Conservation (phyloP, 2,113 vertebrate species). For the Tragelaphus buxtoni region DNA sequence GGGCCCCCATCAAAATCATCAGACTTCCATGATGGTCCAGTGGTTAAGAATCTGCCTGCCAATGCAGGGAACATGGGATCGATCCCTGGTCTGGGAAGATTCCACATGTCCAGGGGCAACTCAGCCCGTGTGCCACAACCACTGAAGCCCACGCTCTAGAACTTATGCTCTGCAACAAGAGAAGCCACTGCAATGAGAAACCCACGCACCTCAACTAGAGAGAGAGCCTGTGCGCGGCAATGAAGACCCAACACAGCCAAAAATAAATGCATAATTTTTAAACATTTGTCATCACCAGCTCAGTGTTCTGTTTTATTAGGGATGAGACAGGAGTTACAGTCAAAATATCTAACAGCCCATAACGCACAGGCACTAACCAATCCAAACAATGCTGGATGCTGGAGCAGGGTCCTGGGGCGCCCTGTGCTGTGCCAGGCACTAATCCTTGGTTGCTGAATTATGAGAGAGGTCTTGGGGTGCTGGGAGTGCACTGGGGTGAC, state of each 20-base stretch:
- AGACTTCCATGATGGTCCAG: not conserved
- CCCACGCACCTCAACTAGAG: not conserved
- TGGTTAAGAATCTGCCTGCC: not conserved
- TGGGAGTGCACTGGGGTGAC: not conserved
- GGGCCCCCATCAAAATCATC: not conserved
- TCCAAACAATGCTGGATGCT: not conserved
- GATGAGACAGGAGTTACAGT: not conserved
- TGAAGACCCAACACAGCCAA: not conserved
- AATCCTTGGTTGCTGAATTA: not conserved
- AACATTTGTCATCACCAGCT: not conserved
- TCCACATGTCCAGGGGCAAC: not conserved
- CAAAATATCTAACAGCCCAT: not conserved
- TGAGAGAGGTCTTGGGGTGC: not conserved
- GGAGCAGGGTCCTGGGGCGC: not conserved
- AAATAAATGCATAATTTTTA: not conserved
- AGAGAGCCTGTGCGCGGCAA: not conserved
- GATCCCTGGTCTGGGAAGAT: not conserved
- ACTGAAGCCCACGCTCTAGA: not conserved
- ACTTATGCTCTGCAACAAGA: not conserved
- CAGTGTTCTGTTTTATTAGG: not conserved
- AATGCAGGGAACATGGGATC: not conserved
- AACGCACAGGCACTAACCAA: not conserved
- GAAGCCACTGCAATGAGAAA: not conserved
- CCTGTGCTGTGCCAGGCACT: not conserved
- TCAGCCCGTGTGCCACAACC: not conserved